A percentile compares a stretch with the other conserved stretches of the same genome.
These are phyloP conservation scores for Rhadinocentrus ornatus DNA, from an alignment of 2,797 vertebrate genomes.

Conservation along the genomic window DNA sequence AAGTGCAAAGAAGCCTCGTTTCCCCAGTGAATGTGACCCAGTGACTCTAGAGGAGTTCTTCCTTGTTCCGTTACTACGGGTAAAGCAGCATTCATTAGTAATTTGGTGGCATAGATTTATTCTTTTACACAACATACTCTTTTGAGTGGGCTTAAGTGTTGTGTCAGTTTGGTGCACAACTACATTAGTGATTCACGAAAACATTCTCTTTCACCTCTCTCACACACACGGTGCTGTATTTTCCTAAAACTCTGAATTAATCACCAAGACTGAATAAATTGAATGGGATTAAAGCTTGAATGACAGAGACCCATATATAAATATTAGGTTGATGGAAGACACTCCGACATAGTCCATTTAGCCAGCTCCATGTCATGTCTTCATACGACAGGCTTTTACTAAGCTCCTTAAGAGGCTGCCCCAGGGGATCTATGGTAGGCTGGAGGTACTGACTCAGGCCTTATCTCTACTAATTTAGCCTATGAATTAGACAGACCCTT, in stretches of 20 bases:
- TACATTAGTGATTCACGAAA: conserved; percentile 35
- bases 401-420: conserved; percentile 87
- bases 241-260: conserved; percentile 71
- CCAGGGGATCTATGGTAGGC: conserved; percentile 81
- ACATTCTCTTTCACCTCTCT: conserved; percentile 37
- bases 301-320: conserved; percentile 78
- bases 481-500: conserved; percentile 73
- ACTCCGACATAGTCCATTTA: conserved; percentile 83
- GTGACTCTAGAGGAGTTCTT: conserved; percentile 72
- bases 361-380: conserved; percentile 84
- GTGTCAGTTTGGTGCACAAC: conserved; percentile 45
- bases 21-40: conserved; percentile 77
- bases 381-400: conserved; percentile 84
- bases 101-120: conserved; percentile 65
- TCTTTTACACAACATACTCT: conserved; percentile 54
- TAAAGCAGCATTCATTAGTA: conserved; percentile 79
- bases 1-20: conserved; percentile 69
- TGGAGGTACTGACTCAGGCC: conserved; percentile 80
- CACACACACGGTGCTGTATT: conserved; percentile 32
- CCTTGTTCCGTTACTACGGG: conserved; percentile 68
- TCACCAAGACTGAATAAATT: conserved; percentile 76
- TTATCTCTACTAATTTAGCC: conserved; percentile 86
- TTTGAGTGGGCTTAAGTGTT: conserved; percentile 51
- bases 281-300: conserved; percentile 79
- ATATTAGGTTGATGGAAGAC: conserved; percentile 82